A percentile compares a stretch with the other conserved stretches of the same genome.
phyloP scores from a whole-genome alignment of 2,113 vertebrate species.

The Silurus asotus region DNA sequence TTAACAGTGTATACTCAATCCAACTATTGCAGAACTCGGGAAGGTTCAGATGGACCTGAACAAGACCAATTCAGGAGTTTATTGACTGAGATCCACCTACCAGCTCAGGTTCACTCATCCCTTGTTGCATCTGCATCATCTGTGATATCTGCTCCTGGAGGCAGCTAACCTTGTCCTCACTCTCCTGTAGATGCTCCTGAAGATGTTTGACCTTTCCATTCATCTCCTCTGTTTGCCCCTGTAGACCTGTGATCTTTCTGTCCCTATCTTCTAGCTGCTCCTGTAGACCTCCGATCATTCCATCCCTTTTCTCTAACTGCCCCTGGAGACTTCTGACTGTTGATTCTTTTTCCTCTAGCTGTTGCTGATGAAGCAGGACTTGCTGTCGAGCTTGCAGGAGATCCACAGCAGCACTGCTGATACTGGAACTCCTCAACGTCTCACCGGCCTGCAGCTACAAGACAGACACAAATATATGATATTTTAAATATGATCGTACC shows the following conservation, averaged over 20 bases:
- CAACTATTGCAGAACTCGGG: background rate
- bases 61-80: background rate
- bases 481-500: too few relatives aligned
- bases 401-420: conserved; percentile 88
- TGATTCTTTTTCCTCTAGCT: conserved; percentile 67
- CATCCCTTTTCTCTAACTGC: conserved; percentile 66
- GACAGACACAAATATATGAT: background rate
- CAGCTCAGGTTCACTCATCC: conserved; percentile 72
- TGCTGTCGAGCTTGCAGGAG: conserved; percentile 89
- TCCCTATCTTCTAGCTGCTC: conserved; percentile 70
- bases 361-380: conserved; percentile 83
- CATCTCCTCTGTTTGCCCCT: conserved; percentile 64
- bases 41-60: background rate
- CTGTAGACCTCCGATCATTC: conserved; percentile 71
- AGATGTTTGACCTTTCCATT: conserved; percentile 72
- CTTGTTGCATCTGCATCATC: conserved; percentile 75
- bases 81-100: conserved; percentile 63
- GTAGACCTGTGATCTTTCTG: conserved; percentile 68
- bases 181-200: conserved; percentile 81
- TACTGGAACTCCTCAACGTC: conserved; percentile 87
- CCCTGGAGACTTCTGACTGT: conserved; percentile 70
- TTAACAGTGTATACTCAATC: background rate
- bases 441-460: conserved; percentile 91
- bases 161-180: conserved; percentile 70
- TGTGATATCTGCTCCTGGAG: conserved; percentile 74